These are phyloP conservation scores for Tenualosa thibaudeaui DNA, from an alignment of 2,797 vertebrate genomes.

Conservation along the genomic window DNA sequence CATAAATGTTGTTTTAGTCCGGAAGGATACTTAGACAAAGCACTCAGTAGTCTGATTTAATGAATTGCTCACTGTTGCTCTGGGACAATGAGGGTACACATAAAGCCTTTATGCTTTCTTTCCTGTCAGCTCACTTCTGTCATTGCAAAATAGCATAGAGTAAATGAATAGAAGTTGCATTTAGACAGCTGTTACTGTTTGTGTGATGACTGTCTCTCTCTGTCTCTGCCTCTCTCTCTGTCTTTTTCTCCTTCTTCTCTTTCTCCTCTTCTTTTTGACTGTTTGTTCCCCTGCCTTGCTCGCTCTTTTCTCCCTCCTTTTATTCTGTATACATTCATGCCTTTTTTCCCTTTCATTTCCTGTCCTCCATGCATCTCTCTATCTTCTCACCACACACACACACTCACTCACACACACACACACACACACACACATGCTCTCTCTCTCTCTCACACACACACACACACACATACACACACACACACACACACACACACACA, in stretches of 20 bases:
- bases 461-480: not conserved
- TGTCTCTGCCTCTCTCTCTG: not conserved
- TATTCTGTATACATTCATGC: not conserved
- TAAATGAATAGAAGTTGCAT: constrained; percentile 12
- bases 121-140: not conserved
- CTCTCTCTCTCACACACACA: too few species aligned
- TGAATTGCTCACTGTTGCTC: not conserved
- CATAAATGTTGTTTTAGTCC: not conserved
- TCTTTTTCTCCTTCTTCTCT: not conserved
- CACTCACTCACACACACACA: not conserved
- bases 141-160: not conserved
- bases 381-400: not conserved
- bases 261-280: not conserved
- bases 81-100: not conserved
- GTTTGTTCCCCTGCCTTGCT: not conserved
- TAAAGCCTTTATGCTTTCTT: not conserved
- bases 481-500: not conserved
- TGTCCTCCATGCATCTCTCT: not conserved
- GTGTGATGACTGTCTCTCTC: constrained; percentile 12
- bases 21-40: not conserved
- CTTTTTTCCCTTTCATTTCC: not conserved
- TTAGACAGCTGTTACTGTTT: not conserved
- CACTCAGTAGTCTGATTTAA: not conserved
- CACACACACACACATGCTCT: too few species aligned
- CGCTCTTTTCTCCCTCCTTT: not conserved